Conservation (phyloP, 2,797 vertebrate species). For the Anguilla megastoma region DNA sequence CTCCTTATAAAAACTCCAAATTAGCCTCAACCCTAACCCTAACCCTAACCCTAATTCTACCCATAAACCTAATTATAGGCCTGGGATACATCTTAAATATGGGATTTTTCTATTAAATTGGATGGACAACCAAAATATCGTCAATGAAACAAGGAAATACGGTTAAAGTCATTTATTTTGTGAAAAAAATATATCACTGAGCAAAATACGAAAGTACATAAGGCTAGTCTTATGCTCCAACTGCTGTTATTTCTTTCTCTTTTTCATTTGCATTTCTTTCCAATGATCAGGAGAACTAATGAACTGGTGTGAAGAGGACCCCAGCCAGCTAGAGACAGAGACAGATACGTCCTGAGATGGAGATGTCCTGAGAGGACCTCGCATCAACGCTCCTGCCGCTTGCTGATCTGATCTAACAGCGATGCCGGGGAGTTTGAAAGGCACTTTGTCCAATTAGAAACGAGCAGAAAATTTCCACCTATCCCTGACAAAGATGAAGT, state of each 20-base stretch:
- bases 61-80: too few species aligned
- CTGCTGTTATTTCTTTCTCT: slow-evolving; percentile 22
- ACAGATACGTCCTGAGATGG: slow-evolving; percentile 31
- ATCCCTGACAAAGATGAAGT: slow-evolving; percentile 91
- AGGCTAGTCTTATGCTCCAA: too few species aligned
- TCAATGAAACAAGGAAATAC: too few species aligned
- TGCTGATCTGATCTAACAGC: slow-evolving; percentile 75
- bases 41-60: too few species aligned
- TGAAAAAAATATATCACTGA: too few species aligned
- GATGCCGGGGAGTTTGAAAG: slow-evolving; percentile 82
- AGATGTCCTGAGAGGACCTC: slow-evolving; percentile 37
- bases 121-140: too few species aligned
- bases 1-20: too few species aligned
- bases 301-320: slow-evolving; percentile 34
- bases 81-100: too few species aligned
- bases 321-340: slow-evolving; percentile 47
- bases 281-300: slow-evolving; percentile 31
- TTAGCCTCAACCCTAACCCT: too few species aligned
- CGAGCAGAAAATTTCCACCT: slow-evolving; percentile 86
- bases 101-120: too few species aligned
- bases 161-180: too few species aligned
- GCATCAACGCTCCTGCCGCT: slow-evolving; percentile 66
- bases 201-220: too few species aligned
- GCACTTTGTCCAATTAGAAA: slow-evolving; percentile 95
- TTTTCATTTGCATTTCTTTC: slow-evolving; percentile 38